Conservation (phyloP, 2,888 invertebrate genomes). For the Athalia circularis region DNA sequence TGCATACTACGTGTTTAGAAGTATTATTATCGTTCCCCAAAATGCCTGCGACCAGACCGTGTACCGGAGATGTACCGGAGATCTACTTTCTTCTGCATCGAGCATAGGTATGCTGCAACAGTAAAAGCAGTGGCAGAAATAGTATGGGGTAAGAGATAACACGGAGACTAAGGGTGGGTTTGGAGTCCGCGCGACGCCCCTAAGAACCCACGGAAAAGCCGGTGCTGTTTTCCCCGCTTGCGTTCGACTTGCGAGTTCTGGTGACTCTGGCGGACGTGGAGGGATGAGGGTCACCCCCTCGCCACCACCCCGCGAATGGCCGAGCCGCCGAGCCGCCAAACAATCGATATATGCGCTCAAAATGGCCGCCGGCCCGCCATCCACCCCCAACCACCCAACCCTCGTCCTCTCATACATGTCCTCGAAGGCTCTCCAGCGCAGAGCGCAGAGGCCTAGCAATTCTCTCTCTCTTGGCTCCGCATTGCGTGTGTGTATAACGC, state of each 20-base stretch:
- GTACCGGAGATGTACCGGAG: background rate
- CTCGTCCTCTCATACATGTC: constrained; percentile 51
- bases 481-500: constrained; percentile 42
- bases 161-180: background rate
- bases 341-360: constrained; percentile 75
- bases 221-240: constrained; percentile 1
- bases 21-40: constrained; percentile 6
- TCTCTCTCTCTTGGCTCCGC: constrained; percentile 52
- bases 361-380: constrained; percentile 74
- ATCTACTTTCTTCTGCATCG: background rate
- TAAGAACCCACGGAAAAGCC: background rate
- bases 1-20: background rate
- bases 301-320: constrained; percentile 68
- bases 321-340: constrained; percentile 74
- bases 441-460: constrained; percentile 51
- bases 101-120: background rate
- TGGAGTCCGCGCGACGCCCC: constrained; percentile 18
- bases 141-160: background rate
- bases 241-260: constrained; percentile 4
- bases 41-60: constrained; percentile 13
- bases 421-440: constrained; percentile 56
- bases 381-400: constrained; percentile 62
- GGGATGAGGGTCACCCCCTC: constrained; percentile 39
- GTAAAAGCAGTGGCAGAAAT: background rate
- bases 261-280: constrained; percentile 36